phyloP scores from a whole-genome alignment of 2,797 vertebrate species.

The Cirrhinus molitorella region DNA sequence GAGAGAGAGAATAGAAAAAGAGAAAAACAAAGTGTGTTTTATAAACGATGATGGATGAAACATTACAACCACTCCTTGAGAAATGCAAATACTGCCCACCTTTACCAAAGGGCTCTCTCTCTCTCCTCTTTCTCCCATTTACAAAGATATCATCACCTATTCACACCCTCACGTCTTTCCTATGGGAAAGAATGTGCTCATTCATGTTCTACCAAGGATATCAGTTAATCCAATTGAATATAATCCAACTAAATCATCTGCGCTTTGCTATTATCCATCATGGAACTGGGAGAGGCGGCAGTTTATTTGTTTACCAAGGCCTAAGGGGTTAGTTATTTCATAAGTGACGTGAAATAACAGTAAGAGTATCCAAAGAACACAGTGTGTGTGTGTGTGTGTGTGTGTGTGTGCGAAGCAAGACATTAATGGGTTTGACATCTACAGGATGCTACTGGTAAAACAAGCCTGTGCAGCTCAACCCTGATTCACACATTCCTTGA shows the following conservation, averaged over 20 bases:
- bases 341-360: conserved; percentile 20
- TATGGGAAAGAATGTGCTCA: conserved; percentile 31
- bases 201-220: conserved; percentile 14
- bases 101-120: background rate
- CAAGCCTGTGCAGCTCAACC: conserved; percentile 33
- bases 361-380: conserved; percentile 3
- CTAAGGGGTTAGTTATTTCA: conserved; percentile 24
- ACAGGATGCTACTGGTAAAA: conserved; percentile 36
- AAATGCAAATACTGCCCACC: conserved; percentile 28
- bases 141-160: conserved; percentile 14
- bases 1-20: background rate
- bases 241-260: conserved; percentile 25
- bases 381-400: background rate
- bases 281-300: background rate
- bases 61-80: conserved; percentile 26
- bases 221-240: conserved; percentile 8
- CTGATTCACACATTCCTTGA: conserved; percentile 50
- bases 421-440: conserved; percentile 30
- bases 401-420: background rate
- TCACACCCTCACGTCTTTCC: conserved; percentile 29
- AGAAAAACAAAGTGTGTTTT: background rate
- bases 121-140: background rate
- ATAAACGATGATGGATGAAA: conserved; percentile 10
- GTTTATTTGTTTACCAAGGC: conserved; percentile 11
- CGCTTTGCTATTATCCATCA: conserved; percentile 4